phyloP scores from a whole-genome alignment of 2,888 invertebrate species.

The Tortrix viridana region DNA sequence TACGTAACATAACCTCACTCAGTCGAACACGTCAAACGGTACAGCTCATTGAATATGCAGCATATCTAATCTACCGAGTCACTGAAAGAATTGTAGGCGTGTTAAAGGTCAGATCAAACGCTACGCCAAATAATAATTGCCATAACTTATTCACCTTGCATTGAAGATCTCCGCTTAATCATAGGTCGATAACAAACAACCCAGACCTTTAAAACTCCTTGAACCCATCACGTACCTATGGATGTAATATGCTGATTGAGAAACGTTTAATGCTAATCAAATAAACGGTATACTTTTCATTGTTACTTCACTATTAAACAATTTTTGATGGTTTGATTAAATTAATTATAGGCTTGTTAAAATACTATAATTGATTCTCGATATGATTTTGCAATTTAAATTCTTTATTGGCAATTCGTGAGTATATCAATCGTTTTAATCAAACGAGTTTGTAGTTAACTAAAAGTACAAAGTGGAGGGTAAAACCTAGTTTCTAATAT shows the following conservation, averaged over 20 bases:
- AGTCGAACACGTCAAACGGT: constrained; percentile 29
- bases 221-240: constrained; percentile 46
- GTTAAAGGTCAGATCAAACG: constrained; percentile 57
- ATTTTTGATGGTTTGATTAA: constrained; percentile 24
- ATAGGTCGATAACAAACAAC: constrained; percentile 50
- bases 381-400: constrained; percentile 20
- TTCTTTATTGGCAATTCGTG: constrained; percentile 17
- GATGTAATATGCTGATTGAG: constrained; percentile 36
- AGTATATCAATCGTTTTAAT: constrained; percentile 1
- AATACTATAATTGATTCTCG: constrained; percentile 20
- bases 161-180: constrained; percentile 56
- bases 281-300: constrained; percentile 36
- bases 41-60: constrained; percentile 35
- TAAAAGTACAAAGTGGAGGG: constrained; percentile 12
- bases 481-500: constrained; percentile 41
- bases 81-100: constrained; percentile 55
- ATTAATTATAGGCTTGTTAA: constrained; percentile 26
- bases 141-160: constrained; percentile 65
- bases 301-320: constrained; percentile 33
- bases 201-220: constrained; percentile 60
- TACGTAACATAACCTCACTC: constrained; percentile 36
- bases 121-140: constrained; percentile 40
- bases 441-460: too few species aligned
- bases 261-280: constrained; percentile 40
- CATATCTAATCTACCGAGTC: constrained; percentile 41